Conservation (phyloP, 2,888 invertebrate species). For the Chloroclystis v-ata region DNA sequence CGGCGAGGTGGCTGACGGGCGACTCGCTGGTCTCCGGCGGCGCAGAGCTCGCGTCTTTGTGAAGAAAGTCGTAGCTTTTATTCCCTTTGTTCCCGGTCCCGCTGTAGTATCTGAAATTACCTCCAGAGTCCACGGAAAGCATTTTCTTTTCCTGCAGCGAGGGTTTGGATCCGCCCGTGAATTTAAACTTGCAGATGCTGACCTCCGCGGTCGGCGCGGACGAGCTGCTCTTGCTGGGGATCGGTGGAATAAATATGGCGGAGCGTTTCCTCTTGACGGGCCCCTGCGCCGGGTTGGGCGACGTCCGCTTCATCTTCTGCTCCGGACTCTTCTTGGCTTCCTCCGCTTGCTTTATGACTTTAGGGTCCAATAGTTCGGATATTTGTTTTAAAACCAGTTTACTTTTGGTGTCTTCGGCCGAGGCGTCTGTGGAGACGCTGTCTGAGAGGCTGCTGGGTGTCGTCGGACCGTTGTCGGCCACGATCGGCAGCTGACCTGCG, state of each 20-base stretch:
- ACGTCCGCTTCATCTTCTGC: slow-evolving; percentile 68
- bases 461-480: slow-evolving; percentile 48
- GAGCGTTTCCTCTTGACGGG: slow-evolving; percentile 86
- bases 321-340: slow-evolving; percentile 54
- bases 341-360: slow-evolving; percentile 60
- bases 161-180: slow-evolving; percentile 93
- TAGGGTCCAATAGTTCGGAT: slow-evolving; percentile 67
- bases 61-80: slow-evolving; percentile 89
- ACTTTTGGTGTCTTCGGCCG: slow-evolving; percentile 63
- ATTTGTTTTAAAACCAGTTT: slow-evolving; percentile 71
- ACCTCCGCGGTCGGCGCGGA: slow-evolving; percentile 90
- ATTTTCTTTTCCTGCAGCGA: slow-evolving; percentile 94
- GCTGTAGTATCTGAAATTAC: slow-evolving; percentile 91
- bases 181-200: slow-evolving; percentile 95
- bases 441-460: slow-evolving; percentile 56
- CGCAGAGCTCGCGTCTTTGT: slow-evolving; percentile 81
- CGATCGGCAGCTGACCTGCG: slow-evolving; percentile 62
- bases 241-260: slow-evolving; percentile 90
- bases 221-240: slow-evolving; percentile 84
- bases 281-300: slow-evolving; percentile 56
- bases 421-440: slow-evolving; percentile 41
- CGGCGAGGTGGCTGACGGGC: slow-evolving; percentile 36
- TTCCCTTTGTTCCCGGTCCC: slow-evolving; percentile 90
- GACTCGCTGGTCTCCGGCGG: slow-evolving; percentile 37
- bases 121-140: slow-evolving; percentile 92